Conservation (phyloP, 2,888 invertebrate species). For the Lymantria dispar region DNA sequence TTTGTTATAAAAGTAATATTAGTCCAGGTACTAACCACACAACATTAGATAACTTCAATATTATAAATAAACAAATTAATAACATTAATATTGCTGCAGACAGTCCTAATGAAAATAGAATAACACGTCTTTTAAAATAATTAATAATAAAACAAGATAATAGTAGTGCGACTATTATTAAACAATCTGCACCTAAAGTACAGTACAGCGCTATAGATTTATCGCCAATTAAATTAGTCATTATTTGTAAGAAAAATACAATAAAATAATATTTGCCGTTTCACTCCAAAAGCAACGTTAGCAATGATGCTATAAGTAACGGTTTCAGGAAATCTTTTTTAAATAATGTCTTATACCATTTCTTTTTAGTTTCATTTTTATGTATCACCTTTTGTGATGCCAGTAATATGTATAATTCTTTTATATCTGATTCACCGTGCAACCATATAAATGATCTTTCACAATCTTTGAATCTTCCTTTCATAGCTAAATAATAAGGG, state of each 20-base stretch:
- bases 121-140: slow-evolving; percentile 35
- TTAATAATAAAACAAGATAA: slow-evolving; percentile 36
- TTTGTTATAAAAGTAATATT: slow-evolving; percentile 38
- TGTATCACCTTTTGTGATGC: slow-evolving; percentile 23
- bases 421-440: slow-evolving; percentile 8
- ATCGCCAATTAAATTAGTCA: slow-evolving; percentile 36
- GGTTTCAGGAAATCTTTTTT: slow-evolving; percentile 42
- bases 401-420: slow-evolving; percentile 36
- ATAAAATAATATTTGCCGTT: slow-evolving; percentile 44
- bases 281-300: slow-evolving; percentile 40
- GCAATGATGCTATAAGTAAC: slow-evolving; percentile 29
- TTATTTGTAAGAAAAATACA: slow-evolving; percentile 43
- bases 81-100: slow-evolving; percentile 36
- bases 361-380: slow-evolving; percentile 4
- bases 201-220: slow-evolving; percentile 39
- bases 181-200: slow-evolving; percentile 38
- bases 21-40: slow-evolving; percentile 38
- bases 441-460: slow-evolving; percentile 37
- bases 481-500: slow-evolving; percentile 44
- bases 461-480: slow-evolving; percentile 43
- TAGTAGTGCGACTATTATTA: slow-evolving; percentile 33
- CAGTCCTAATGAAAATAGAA: slow-evolving; percentile 37
- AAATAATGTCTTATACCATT: slow-evolving; percentile 21
- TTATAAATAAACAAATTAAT: slow-evolving; percentile 29
- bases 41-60: slow-evolving; percentile 23